Evolutionary conservation across 2,888 invertebrate genomes (phyloP), one percentile per base, ranked within the genome.

Genomic region (Lagria hirta): DNA sequence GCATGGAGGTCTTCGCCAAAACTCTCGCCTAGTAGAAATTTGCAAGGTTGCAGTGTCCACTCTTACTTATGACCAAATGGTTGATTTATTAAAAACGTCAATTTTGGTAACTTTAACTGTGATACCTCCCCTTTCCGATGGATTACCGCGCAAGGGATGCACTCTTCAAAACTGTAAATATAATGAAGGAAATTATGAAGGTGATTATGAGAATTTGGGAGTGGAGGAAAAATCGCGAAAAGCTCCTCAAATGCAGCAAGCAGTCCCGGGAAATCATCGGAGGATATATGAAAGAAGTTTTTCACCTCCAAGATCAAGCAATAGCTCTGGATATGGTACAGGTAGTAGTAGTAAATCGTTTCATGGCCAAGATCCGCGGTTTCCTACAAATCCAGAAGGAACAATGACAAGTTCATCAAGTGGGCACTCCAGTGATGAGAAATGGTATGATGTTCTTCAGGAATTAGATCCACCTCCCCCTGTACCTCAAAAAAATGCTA

Each of bases 1-100:
- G 73, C 81, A 84, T 43, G 88, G 91, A 1, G 96, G 95, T n/a
- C 77, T 97, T 28, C 75, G 89, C 28, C 90, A 91, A 67, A 93
- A 93, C 44, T 89, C 89, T 33, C 80, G 95, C 8, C 78, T 97
- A 51, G 90, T 96, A 2, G 95, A 97, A 56, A 72, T 72, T 27
- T 72, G 72, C 50, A 71, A 71, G 55, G 86, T 92, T 12, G 90
- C 92, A 16, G 89, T 93, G 15, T 86, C 89, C 3, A 93, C 93
- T 1, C 73, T 95, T 49, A 86, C 84, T 17, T 91, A 94, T 72
- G 92, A 93, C 66, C 89, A 92, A 71, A 91, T 95, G 83, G 90
- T 94, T 17, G 94, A 94, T 71, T 74, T 94, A 54, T 75, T 96
- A 44, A 88, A 93, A 73, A 94, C 92, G 0, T 91, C 92, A 3